Evolutionary conservation across 2,888 invertebrate species (phyloP).

Genomic region (Stramonita haemastoma): DNA sequence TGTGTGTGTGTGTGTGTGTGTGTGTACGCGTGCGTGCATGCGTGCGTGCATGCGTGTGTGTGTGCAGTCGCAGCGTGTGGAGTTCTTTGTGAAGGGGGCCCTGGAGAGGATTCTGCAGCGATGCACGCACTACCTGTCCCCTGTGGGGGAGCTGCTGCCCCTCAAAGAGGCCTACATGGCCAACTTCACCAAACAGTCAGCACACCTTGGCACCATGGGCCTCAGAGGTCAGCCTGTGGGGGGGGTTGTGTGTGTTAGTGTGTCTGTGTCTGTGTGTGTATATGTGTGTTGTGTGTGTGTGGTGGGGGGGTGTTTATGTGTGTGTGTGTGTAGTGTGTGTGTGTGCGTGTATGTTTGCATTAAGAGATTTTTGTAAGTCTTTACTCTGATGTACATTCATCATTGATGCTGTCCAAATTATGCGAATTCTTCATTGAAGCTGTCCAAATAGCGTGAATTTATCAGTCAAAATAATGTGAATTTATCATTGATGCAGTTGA

Average conservation of each 20-base stretch:
- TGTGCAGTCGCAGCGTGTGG: slow-evolving; percentile 79
- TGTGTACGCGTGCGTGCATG: neutral
- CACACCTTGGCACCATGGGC: slow-evolving; percentile 92
- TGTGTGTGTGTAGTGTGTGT: slow-evolving; percentile 9
- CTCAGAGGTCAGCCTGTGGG: slow-evolving; percentile 80
- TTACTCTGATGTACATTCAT: too few species aligned
- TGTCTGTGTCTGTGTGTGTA: neutral
- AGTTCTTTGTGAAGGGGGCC: slow-evolving; percentile 96
- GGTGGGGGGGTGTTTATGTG: neutral
- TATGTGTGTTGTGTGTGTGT: neutral
- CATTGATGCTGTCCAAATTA: too few species aligned
- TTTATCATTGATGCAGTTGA: too few species aligned
- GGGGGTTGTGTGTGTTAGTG: slow-evolving; percentile 5
- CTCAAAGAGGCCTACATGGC: slow-evolving; percentile 83
- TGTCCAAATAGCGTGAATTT: too few species aligned
- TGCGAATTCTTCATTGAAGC: too few species aligned
- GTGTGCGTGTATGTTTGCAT: neutral
- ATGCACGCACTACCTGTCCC: slow-evolving; percentile 34
- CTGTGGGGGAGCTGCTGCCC: slow-evolving; percentile 84
- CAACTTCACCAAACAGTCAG: slow-evolving; percentile 77
- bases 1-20: slow-evolving; percentile 16
- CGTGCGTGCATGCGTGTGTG: neutral
- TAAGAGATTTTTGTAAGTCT: too few species aligned
- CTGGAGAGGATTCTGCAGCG: slow-evolving; percentile 90
- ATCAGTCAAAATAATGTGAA: too few species aligned